Evolutionary conservation across 2,113 vertebrate genomes (phyloP).

Genomic region (Emydocephalus ijimae): DNA sequence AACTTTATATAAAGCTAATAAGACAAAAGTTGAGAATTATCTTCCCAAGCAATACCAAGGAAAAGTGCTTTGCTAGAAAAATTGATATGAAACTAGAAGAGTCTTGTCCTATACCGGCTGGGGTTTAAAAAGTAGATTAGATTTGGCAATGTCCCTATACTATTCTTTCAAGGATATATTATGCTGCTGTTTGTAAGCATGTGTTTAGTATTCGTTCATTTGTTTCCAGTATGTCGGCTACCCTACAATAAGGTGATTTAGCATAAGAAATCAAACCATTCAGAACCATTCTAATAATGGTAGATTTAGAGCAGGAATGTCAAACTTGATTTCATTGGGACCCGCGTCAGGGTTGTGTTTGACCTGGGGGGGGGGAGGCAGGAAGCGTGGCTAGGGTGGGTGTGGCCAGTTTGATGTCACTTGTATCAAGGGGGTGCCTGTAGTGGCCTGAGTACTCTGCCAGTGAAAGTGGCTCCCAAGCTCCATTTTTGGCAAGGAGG

Average conservation of each 20-base stretch:
- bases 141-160: not conserved
- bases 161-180: not conserved
- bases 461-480: too few relatives aligned
- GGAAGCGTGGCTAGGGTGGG: too few relatives aligned
- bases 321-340: too few relatives aligned
- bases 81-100: not conserved
- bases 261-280: not conserved
- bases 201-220: too few relatives aligned
- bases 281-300: not conserved
- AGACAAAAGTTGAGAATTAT: not conserved
- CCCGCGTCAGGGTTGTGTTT: too few relatives aligned
- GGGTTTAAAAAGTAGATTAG: not conserved
- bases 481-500: too few relatives aligned
- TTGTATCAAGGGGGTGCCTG: too few relatives aligned
- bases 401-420: too few relatives aligned
- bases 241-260: not conserved
- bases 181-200: not conserved
- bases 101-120: not conserved
- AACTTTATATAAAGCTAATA: not conserved
- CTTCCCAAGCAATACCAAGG: not conserved
- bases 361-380: too few relatives aligned
- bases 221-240: too few relatives aligned
- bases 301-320: not conserved
- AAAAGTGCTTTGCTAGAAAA: not conserved
- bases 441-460: too few relatives aligned